phyloP scores from a whole-genome alignment of 2,797 vertebrate genomes.

The Odontamblyopus lacepedii region DNA sequence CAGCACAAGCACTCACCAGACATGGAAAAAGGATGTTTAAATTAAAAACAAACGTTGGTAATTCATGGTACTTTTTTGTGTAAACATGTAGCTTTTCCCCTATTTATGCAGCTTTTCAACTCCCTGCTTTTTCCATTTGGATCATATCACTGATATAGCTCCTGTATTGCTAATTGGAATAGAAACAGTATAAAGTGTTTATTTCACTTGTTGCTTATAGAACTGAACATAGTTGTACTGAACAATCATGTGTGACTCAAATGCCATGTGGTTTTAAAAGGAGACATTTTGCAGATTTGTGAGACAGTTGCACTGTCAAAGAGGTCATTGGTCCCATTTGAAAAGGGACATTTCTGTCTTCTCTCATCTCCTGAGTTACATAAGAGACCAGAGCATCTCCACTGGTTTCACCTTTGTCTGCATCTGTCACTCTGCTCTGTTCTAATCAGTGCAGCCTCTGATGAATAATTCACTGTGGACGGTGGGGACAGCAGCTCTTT shows the following conservation, averaged over 20 bases:
- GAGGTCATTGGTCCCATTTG: conserved; percentile 19
- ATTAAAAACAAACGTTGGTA: too few relatives aligned
- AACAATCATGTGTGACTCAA: background rate
- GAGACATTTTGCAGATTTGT: background rate
- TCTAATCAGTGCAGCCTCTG: conserved; percentile 72
- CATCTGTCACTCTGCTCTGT: conserved; percentile 49
- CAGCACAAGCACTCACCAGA: too few relatives aligned
- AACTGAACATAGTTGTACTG: background rate
- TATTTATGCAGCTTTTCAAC: too few relatives aligned
- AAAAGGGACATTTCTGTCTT: conserved; percentile 13
- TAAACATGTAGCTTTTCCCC: too few relatives aligned
- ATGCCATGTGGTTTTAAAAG: background rate
- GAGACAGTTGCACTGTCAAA: background rate
- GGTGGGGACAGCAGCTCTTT: conserved; percentile 67
- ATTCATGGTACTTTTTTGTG: too few relatives aligned
- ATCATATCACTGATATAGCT: too few relatives aligned
- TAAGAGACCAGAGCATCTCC: conserved; percentile 38
- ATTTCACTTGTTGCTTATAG: background rate
- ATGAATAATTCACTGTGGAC: conserved; percentile 79
- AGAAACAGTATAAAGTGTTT: too few relatives aligned
- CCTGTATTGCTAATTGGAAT: too few relatives aligned
- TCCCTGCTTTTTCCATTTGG: too few relatives aligned
- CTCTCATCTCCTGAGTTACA: conserved; percentile 33
- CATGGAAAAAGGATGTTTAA: too few relatives aligned
- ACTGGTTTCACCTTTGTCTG: conserved; percentile 47